Base-by-base conservation (phyloP, 2,797 vertebrate species). In the Furcifer pardalis region DNA sequence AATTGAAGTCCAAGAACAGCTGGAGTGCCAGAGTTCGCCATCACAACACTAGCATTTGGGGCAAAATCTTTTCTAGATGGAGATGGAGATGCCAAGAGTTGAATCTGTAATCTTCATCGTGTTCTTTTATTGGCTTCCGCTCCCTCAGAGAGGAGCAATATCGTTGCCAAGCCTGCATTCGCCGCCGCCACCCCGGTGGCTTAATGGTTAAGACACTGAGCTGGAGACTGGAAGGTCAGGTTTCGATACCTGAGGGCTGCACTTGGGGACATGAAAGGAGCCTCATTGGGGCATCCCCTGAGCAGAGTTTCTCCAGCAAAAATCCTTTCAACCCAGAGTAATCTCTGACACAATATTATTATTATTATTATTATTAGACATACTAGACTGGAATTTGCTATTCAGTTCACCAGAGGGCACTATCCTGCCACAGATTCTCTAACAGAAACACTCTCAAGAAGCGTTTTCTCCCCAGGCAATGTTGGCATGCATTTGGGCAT, bases 381-480 rank as follows among this genome's bases (percentile, higher is more conserved):
- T 60, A 21, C 52, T 25, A 63, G 69, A 12, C 37, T 46, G 71
- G 69, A 62, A 42, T 82, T 63, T 62, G 80, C 30, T 32, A 10
- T 46, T 74, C 40, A 35, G 30, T 27, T 82, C 80, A 82, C 56
- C n/a, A 82, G 80, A 46, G 71, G 71, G 80, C 21, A 42, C 80
- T 74, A n/a, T 35, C 40, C 42, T 73, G 21, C 40, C 62, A n/a
- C 56, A 62, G 42, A 74, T 42, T 37, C 4, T 42, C 21, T 52
- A 32, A 37, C 5, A 1, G 5, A 19, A 68, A 78, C 7, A 1
- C 25, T 30, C 25, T 46, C 71, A n/a, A 15, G 1, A 13, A 13
- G 2, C 13, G 15, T 13, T 56, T 42, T 37, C 4, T 42, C 7
- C 68, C 68, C 37, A 71, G 5, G 37, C 23, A 42, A 27, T 35